Percentiles rank a stretch among this genome's conserved stretches.
Evolutionary conservation across 2,888 invertebrate genomes (phyloP).

Genomic region (Minunthozetes semirufus): DNA sequence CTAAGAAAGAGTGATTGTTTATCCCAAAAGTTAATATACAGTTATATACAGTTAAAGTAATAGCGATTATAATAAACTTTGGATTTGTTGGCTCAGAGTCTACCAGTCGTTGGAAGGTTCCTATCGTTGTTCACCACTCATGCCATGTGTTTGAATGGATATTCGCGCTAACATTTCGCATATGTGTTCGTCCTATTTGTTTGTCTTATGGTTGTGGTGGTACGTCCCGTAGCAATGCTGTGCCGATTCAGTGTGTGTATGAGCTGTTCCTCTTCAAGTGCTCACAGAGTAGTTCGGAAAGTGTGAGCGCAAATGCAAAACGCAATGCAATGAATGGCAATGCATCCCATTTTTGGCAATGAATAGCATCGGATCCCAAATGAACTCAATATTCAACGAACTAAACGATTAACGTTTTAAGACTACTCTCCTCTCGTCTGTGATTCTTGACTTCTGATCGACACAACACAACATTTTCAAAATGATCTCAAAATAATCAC

Average conservation of each 20-base stretch:
- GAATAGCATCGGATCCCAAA: background rate
- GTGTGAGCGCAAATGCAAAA: slow-evolving; percentile 18
- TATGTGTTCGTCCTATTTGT: slow-evolving; percentile 6
- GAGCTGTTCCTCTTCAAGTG: background rate
- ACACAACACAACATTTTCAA: background rate
- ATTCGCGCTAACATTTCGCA: background rate
- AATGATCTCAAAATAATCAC: background rate
- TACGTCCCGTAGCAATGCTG: background rate
- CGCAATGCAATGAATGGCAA: background rate
- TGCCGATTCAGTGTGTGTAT: background rate
- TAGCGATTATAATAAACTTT: slow-evolving; percentile 8
- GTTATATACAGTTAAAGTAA: no score
- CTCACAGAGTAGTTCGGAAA: background rate
- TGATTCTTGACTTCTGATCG: background rate
- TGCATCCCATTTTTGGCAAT: slow-evolving; percentile 27
- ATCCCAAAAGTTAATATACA: background rate
- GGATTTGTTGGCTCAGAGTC: background rate
- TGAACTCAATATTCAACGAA: slow-evolving; percentile 1
- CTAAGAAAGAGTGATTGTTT: slow-evolving; percentile 11
- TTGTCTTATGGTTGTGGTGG: background rate
- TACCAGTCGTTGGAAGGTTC: background rate
- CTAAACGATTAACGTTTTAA: background rate
- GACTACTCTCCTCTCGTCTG: background rate
- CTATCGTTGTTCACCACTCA: background rate
- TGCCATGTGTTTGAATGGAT: background rate